Evolutionary conservation across 2,113 vertebrate genomes (phyloP), one percentile per base, ranked within the genome.

Genomic region (Amphiprion ocellaris): DNA sequence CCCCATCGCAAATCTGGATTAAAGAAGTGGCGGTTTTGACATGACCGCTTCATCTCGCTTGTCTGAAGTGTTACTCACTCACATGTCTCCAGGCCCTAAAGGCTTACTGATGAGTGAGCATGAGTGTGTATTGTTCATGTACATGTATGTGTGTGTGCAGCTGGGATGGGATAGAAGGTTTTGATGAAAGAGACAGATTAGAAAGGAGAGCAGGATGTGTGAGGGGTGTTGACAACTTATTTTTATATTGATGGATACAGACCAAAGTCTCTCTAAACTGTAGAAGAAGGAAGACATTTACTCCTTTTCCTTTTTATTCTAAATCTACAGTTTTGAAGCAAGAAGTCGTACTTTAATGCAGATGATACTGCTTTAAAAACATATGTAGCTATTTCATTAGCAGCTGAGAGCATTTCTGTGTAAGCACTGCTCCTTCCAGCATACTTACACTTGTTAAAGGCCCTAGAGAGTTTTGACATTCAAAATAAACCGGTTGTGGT

Each of bases 141-240:
- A 78, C 4, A 37, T 1, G 55, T 14, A 75, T 55, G 63, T 66
- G 66, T 63, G 64, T 19, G 63, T 9, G 71, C 19, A 69, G 74
- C 63, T 60, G 65, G 59, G 61, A 69, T 9, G 2, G 26, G 26
- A 26, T 26, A 59, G 24, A 23, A 44, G 67, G 78, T 60, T 83
- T 63, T 79, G 76, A 88, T 87, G 80, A 85, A 83, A 85, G 70
- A 74, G 37, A 14, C 49, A 53, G 71, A 74, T 63, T 68, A 60
- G 56, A 68, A 87, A 79, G 33, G 62, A 86, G 60, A 89, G 59
- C 69, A 88, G 86, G 79, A 87, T 87, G 76, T 88, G 77, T 37
- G 63, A 83, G 62, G 61, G 63, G 63, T 54, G 81, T 76, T 80
- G 53, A 59, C 54, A 65, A 54, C 10, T 62, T 65, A 50, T 39